Percentiles rank a stretch among this genome's conserved stretches.
Conservation (phyloP, 35 echinoderm and acorn worm genomes). For the Anneissia japonica region DNA sequence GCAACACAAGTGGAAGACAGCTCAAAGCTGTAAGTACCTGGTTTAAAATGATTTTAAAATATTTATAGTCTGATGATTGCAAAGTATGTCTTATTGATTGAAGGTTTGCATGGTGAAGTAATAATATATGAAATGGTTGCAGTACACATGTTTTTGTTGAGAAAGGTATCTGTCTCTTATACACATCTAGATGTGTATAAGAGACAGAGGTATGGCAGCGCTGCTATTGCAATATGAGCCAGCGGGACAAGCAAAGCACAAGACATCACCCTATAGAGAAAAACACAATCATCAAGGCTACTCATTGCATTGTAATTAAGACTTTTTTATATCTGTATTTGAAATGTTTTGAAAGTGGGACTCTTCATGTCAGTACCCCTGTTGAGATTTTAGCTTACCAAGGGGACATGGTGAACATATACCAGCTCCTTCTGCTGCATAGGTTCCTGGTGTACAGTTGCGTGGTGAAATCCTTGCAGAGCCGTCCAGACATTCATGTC, state of each 20-base stretch:
- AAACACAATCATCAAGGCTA: no score
- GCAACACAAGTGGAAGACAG: conserved; percentile 37
- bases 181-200: neutral
- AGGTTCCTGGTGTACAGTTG: conserved; percentile 66
- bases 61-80: no score
- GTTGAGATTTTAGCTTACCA: conserved; percentile 78
- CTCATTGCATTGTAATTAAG: no score
- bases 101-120: no score
- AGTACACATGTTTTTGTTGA: neutral
- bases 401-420: conserved; percentile 65
- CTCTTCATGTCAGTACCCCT: no score
- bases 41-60: no score
- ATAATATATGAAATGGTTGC: no score
- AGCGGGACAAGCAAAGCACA: conserved; percentile 68
- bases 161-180: neutral
- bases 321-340: no score
- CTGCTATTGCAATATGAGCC: conserved; percentile 48
- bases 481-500: conserved; percentile 68
- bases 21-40: conserved; percentile 72
- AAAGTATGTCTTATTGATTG: no score
- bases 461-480: conserved; percentile 34
- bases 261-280: conserved; percentile 43
- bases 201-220: neutral
- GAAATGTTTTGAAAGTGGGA: no score
- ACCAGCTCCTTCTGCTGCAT: conserved; percentile 59